Conservation (phyloP, 2,797 vertebrate species). For the Sebastes oblongus region DNA sequence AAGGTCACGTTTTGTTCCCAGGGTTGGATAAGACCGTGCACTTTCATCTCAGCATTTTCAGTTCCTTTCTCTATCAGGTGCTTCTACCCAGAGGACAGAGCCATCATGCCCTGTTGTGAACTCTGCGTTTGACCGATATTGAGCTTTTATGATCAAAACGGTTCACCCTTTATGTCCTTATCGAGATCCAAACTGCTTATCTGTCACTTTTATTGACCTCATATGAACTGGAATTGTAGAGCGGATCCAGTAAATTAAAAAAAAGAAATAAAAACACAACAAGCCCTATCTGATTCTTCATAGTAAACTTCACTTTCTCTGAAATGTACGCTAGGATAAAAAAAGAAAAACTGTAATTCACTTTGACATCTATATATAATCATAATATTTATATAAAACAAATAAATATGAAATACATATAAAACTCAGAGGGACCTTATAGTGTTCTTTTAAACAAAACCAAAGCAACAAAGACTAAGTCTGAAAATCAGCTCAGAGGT, state of each 20-base stretch:
- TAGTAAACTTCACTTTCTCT: neutral
- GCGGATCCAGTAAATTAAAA: neutral
- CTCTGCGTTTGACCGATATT: neutral
- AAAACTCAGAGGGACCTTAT: neutral
- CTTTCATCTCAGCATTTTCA: constrained; percentile 40
- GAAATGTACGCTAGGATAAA: neutral
- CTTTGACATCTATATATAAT: neutral
- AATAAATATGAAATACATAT: neutral
- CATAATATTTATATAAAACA: neutral
- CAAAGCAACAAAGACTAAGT: neutral
- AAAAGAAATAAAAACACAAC: neutral
- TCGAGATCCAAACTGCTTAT: neutral
- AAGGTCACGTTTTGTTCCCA: constrained; percentile 5
- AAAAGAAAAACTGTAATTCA: neutral
- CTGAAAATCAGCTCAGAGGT: neutral
- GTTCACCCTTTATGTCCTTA: neutral
- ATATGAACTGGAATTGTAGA: constrained; percentile 1
- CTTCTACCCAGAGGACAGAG: neutral
- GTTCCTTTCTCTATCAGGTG: constrained; percentile 26
- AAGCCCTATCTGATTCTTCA: neutral
- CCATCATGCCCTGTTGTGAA: neutral
- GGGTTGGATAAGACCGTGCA: fast-evolving
- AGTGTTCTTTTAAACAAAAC: neutral
- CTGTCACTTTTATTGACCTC: neutral
- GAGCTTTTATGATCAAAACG: neutral